Evolutionary conservation across 2,797 vertebrate genomes (phyloP).

Genomic region (Rhinogobio ventralis): DNA sequence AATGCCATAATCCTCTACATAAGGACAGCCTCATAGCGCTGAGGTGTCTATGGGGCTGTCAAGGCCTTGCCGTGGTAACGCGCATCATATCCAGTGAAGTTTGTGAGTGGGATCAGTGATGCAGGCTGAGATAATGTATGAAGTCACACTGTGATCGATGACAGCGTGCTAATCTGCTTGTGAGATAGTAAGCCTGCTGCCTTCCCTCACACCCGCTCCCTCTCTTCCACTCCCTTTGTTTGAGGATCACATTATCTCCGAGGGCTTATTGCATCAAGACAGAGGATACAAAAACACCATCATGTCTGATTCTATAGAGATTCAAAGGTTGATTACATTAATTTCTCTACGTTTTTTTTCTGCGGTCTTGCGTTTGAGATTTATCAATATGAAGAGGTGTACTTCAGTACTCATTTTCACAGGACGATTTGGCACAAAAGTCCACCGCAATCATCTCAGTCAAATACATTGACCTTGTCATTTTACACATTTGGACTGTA

Average conservation of each 20-base stretch:
- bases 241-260: constrained; percentile 52
- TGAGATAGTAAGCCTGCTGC: constrained; percentile 53
- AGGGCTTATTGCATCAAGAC: constrained; percentile 24
- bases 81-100: constrained; percentile 46
- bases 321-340: constrained; percentile 24
- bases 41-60: constrained; percentile 21
- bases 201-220: background rate
- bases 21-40: background rate
- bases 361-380: constrained; percentile 5
- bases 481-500: constrained; percentile 2
- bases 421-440: background rate
- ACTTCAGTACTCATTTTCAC: background rate
- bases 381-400: constrained; percentile 13
- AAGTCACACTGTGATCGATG: constrained; percentile 64
- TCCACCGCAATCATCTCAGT: constrained; percentile 5
- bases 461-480: constrained; percentile 31
- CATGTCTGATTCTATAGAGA: constrained; percentile 9
- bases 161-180: constrained; percentile 60
- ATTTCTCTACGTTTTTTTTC: constrained; percentile 4
- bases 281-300: constrained; percentile 35
- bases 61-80: constrained; percentile 24
- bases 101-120: constrained; percentile 56
- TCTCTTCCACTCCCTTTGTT: constrained; percentile 27
- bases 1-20: constrained; percentile 18
- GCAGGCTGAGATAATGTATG: constrained; percentile 58